These are phyloP conservation scores for Phasia obesa DNA, from an alignment of 2,888 invertebrate genomes.

Conservation along the genomic window DNA sequence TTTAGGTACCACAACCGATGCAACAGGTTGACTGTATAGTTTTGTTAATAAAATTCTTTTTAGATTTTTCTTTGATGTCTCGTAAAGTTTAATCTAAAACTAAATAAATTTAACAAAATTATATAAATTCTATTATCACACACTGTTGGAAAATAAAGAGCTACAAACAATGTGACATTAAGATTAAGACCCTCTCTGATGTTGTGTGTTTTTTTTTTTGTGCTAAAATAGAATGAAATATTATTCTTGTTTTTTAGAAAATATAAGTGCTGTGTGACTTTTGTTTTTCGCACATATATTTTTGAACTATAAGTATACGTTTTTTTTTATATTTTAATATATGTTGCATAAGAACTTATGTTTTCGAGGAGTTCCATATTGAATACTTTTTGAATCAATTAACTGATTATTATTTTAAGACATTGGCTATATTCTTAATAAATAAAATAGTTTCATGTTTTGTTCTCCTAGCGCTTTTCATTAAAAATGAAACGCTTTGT, in stretches of 20 bases:
- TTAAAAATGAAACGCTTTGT: too few relatives aligned
- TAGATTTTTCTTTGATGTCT: background rate
- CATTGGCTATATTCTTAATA: too few relatives aligned
- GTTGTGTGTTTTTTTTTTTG: too few relatives aligned
- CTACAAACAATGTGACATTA: constrained; percentile 24
- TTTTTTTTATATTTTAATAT: background rate
- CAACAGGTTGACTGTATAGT: background rate
- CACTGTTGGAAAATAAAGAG: constrained; percentile 10
- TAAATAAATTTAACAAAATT: constrained; percentile 38
- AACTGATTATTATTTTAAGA: too few relatives aligned
- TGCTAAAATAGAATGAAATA: background rate
- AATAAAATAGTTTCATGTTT: too few relatives aligned
- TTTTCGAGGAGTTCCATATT: background rate
- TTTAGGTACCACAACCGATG: background rate
- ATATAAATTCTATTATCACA: constrained; percentile 17
- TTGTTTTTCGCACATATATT: background rate
- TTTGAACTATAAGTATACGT: background rate
- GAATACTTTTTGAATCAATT: too few relatives aligned
- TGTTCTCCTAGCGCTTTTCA: too few relatives aligned
- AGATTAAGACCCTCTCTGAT: constrained; percentile 17
- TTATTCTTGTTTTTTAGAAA: background rate
- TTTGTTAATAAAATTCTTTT: background rate
- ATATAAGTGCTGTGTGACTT: background rate
- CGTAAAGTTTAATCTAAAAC: constrained; percentile 4
- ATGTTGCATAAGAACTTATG: background rate